Evolutionary conservation across 2,888 invertebrate genomes (phyloP).

Genomic region (Lithophane leautieri): DNA sequence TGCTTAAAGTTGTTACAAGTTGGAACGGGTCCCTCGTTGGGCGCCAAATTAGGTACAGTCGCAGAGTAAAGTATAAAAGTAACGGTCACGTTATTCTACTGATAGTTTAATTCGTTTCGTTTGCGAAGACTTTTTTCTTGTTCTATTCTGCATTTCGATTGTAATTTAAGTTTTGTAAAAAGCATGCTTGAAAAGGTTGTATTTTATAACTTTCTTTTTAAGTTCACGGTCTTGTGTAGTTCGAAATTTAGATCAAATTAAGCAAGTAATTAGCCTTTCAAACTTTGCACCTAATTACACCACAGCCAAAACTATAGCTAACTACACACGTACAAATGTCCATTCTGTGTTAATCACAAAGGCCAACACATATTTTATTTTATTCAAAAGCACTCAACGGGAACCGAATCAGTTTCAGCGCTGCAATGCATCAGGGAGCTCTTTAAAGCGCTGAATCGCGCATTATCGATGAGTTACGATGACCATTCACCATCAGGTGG

Average conservation of each 20-base stretch:
- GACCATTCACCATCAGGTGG: slow-evolving; percentile 68
- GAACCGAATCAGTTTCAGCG: slow-evolving; percentile 61
- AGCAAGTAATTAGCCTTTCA: background rate
- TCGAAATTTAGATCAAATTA: slow-evolving; percentile 16
- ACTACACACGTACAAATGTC: background rate
- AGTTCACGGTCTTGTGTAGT: slow-evolving; percentile 24
- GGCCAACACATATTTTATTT: slow-evolving; percentile 56
- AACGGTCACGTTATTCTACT: slow-evolving; percentile 80
- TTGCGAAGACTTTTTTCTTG: slow-evolving; percentile 74
- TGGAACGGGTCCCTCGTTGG: slow-evolving; percentile 88
- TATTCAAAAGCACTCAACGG: slow-evolving; percentile 54
- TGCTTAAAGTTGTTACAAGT: slow-evolving; percentile 90
- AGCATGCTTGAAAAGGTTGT: slow-evolving; percentile 31
- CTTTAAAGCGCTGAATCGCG: slow-evolving; percentile 66
- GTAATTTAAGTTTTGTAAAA: slow-evolving; percentile 72
- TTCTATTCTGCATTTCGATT: slow-evolving; percentile 73
- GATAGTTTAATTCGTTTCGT: slow-evolving; percentile 87
- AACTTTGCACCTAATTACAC: slow-evolving; percentile 15
- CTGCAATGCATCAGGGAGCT: slow-evolving; percentile 68
- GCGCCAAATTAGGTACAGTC: slow-evolving; percentile 88
- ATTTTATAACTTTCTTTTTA: slow-evolving; percentile 42
- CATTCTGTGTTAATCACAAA: slow-evolving; percentile 49
- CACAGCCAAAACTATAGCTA: background rate
- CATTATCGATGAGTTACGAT: slow-evolving; percentile 69
- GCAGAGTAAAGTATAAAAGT: slow-evolving; percentile 73